phyloP scores from a whole-genome alignment of 2,888 invertebrate species.

The Diarsia mendica region DNA sequence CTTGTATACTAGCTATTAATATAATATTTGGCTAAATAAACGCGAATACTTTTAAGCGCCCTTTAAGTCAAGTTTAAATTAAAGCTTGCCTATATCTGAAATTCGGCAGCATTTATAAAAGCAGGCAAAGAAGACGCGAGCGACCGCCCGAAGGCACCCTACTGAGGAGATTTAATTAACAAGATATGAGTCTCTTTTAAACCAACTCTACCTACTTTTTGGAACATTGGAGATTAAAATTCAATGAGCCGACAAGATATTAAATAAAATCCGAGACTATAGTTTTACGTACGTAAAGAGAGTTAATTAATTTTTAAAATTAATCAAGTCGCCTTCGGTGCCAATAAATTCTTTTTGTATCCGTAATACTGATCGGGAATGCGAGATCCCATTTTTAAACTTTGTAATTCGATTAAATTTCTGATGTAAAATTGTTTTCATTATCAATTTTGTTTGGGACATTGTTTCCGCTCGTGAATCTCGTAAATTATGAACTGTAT shows the following conservation, averaged over 20 bases:
- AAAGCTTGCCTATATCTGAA: conserved; percentile 85
- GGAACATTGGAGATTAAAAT: conserved; percentile 87
- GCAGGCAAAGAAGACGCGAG: conserved; percentile 79
- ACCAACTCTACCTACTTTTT: conserved; percentile 87
- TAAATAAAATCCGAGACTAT: conserved; percentile 78
- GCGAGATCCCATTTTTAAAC: conserved; percentile 78
- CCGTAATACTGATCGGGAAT: conserved; percentile 70
- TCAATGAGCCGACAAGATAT: conserved; percentile 85
- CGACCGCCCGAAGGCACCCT: conserved; percentile 84
- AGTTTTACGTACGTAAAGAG: conserved; percentile 71
- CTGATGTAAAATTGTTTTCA: conserved; percentile 87
- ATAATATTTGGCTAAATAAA: conserved; percentile 77
- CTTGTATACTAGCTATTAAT: conserved; percentile 70
- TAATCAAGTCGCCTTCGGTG: conserved; percentile 64
- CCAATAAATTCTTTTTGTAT: conserved; percentile 70
- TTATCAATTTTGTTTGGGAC: conserved; percentile 86
- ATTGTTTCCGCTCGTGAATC: conserved; percentile 86
- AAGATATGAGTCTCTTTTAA: conserved; percentile 89
- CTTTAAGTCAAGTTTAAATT: conserved; percentile 87
- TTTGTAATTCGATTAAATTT: conserved; percentile 84
- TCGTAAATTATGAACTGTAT: conserved; percentile 88
- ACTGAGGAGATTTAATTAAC: conserved; percentile 90
- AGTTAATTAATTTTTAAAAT: conserved; percentile 70
- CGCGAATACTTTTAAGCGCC: conserved; percentile 77
- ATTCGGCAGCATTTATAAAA: conserved; percentile 85